Percentiles rank a stretch among this genome's conserved stretches.
Conservation (phyloP, 2,888 invertebrate genomes). For the Tachina fera region DNA sequence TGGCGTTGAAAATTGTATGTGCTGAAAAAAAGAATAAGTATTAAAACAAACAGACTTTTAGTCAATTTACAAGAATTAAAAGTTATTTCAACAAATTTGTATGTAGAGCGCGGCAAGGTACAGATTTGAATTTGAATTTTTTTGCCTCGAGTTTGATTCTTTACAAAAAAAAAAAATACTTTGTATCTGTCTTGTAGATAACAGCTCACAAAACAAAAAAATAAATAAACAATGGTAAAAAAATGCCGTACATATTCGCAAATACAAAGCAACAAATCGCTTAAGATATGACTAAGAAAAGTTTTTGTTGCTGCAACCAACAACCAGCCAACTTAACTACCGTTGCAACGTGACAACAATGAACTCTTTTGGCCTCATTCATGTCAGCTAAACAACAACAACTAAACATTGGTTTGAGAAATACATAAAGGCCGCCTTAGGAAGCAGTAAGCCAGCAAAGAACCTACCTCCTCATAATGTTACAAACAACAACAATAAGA, state of each 20-base stretch:
- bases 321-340: constrained; percentile 63
- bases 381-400: constrained; percentile 48
- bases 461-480: constrained; percentile 47
- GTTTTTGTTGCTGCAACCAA: constrained; percentile 39
- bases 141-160: constrained; percentile 28
- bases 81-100: constrained; percentile 55
- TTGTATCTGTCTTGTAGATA: constrained; percentile 59
- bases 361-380: constrained; percentile 74
- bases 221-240: neutral
- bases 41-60: constrained; percentile 60
- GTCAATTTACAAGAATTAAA: constrained; percentile 68
- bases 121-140: constrained; percentile 54
- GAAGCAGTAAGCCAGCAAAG: constrained; percentile 46
- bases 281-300: constrained; percentile 66
- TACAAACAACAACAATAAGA: neutral
- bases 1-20: neutral
- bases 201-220: constrained; percentile 23
- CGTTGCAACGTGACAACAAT: constrained; percentile 73
- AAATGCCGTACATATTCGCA: constrained; percentile 10
- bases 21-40: constrained; percentile 25
- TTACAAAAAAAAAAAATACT: constrained; percentile 8
- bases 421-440: constrained; percentile 56
- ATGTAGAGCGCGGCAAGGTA: constrained; percentile 61
- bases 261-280: constrained; percentile 62
- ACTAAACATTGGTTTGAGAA: constrained; percentile 38